A percentile compares a stretch with the other conserved stretches of the same genome.
These are phyloP conservation scores for Mormyrops boulengeri DNA, from an alignment of 2,797 vertebrate species.

Conservation along the genomic window DNA sequence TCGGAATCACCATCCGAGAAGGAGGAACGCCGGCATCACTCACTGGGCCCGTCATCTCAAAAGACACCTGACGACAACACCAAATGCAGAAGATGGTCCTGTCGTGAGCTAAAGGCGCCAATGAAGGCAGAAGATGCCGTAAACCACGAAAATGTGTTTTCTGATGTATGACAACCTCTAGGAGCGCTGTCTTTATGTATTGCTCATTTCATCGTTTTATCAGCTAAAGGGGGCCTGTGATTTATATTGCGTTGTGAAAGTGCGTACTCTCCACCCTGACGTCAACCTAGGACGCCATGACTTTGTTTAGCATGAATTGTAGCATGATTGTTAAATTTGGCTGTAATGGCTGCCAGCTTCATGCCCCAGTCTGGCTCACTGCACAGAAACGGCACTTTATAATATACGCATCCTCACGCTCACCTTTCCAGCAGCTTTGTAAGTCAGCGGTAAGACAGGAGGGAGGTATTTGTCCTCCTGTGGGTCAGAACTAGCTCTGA, in stretches of 20 bases:
- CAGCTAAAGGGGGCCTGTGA: not conserved
- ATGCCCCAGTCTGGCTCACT: not conserved
- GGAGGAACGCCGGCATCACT: not conserved
- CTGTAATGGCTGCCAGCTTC: not conserved
- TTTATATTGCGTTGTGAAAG: not conserved
- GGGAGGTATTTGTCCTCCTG: not conserved
- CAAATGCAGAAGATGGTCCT: constrained; percentile 8
- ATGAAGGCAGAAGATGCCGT: not conserved
- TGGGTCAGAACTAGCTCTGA: not conserved
- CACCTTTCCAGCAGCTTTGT: constrained; percentile 8
- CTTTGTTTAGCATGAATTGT: not conserved
- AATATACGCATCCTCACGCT: not conserved
- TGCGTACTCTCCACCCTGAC: not conserved
- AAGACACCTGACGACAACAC: not conserved
- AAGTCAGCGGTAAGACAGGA: not conserved
- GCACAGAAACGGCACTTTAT: not conserved
- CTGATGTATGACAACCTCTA: not conserved
- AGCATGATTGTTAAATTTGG: not conserved
- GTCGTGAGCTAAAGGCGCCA: constrained; percentile 5
- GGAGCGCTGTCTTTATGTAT: not conserved
- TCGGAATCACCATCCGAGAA: not conserved
- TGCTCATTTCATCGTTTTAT: not conserved
- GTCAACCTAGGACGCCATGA: not conserved
- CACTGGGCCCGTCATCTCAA: not conserved
- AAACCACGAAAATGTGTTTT: not conserved